Base-by-base conservation (phyloP, 2,797 vertebrate species). In the Holocentrus rufus region DNA sequence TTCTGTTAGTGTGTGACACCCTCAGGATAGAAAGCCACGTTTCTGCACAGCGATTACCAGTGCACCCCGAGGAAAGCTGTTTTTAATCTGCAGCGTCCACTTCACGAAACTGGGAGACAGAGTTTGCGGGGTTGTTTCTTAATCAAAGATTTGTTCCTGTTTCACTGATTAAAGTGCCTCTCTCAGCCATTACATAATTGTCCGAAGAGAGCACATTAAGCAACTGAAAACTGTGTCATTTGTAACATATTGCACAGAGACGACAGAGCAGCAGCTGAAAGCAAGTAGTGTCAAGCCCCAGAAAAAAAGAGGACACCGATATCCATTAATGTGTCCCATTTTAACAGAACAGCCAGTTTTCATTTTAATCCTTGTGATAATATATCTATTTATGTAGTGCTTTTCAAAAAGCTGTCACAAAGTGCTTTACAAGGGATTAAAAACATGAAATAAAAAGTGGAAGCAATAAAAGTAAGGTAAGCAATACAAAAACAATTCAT, bases 51-150 rank as follows among this genome's bases (percentile, higher is more conserved):
- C 87, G 76, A 90, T 90, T 88, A 85, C 86, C 79, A 74, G 73
- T 46, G 67, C 69, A 17, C 10, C 83, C 86, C 81, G 74, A 85
- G 86, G 79, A 85, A 81, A 85, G 74, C 82, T 90, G 83, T 82
- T 88, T 69, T 72, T 85, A 82, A 91, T 90, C 85, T 85, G 77
- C 88, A 87, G 89, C 80, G 89, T 93, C 56, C 23, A n/a, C n/a
- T 15, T 58, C 20, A 17, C 11, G 10, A 23, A 49, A 18, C 54
- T 59, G 27, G 54, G 65, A 69, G 68, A 73, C 31, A 11, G 22
- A 17, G 34, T 18, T 34, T 42, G 10, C 14, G 8, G 42, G 31
- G 52, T 25, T 46, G 1, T 63, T 76, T 49, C 22, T 34, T 64
- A 34, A 64, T 70, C 18, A 81, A 50, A 47, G 60, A 31, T 66